A percentile compares a stretch with the other conserved stretches of the same genome.
Evolutionary conservation across 2,113 vertebrate species (phyloP).

Genomic region (Brachypteracias leptosomus): DNA sequence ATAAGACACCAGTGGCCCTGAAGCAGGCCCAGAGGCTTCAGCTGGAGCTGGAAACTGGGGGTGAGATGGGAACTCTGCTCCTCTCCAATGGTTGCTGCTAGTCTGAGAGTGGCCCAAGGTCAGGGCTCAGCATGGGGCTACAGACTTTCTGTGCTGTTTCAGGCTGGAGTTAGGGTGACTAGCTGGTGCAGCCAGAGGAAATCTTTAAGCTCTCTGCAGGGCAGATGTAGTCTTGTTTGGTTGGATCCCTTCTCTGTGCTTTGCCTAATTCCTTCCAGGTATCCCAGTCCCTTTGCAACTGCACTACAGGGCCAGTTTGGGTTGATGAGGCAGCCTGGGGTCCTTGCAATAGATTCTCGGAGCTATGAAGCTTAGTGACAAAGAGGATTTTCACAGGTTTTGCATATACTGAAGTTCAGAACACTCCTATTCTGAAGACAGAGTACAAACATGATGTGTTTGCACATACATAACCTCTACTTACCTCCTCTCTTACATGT

Average conservation of each 20-base stretch:
- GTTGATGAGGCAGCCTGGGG: not conserved
- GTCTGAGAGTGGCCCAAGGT: not conserved
- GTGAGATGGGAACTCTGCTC: not conserved
- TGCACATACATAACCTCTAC: not conserved
- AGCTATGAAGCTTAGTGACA: not conserved
- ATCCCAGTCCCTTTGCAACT: not conserved
- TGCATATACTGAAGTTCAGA: not conserved
- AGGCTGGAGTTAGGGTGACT: not conserved
- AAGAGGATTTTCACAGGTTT: not conserved
- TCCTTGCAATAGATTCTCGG: not conserved
- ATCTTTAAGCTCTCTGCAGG: not conserved
- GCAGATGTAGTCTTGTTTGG: not conserved
- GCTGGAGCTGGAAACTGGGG: not conserved
- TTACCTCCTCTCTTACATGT: not conserved
- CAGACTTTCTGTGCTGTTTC: not conserved
- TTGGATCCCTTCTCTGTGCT: not conserved
- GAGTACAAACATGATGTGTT: not conserved
- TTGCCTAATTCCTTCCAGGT: not conserved
- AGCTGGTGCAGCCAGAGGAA: not conserved
- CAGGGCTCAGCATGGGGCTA: not conserved
- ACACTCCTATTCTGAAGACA: not conserved
- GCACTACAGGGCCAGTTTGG: fast-evolving
- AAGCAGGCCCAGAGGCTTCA: not conserved
- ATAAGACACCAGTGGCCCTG: not conserved
- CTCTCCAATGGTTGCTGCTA: not conserved